Evolutionary conservation across 1,140 invertebrate genomes (phyloP), one percentile per base, ranked within the genome.

Genomic region (Lamellibrachia luymesi): DNA sequence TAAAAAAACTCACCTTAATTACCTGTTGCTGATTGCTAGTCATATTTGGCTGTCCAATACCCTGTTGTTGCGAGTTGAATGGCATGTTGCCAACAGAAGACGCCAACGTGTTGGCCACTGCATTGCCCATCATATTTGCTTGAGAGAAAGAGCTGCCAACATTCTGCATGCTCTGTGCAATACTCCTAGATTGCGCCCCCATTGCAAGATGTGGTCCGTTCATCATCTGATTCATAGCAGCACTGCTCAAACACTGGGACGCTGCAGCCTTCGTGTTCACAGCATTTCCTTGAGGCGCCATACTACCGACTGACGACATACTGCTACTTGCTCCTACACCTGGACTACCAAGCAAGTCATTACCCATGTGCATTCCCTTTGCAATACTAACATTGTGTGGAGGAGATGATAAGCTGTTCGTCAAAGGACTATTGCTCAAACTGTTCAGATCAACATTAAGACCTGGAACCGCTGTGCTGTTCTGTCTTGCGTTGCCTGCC

Each of bases 131-230:
- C 50, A 91, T n/a, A n/a, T 92, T 92, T 51, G 50, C 52, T 56
- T 92, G 92, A 4, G 92, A 51, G 50, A 92, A 38, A 22, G 92
- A 51, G 27, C 92, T 50, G 10, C 27, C 49, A 4, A 92, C 27
- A 92, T 64, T 92, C 90, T 91, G 90, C 93, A 93, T 94, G 51
- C 92, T 94, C 7, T 93, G 91, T 17, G 91, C 92, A 92, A 94
- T 93, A 51, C 89, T 93, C 91, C 94, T 93, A 96, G 93, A 96
- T 95, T 94, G 94, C 95, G 91, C 94, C 92, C 94, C 95, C 91
- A 94, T 94, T 49, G 95, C 93, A 93, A 95, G 94, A 50, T 94
- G 94, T 92, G 95, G 96, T 92, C 96, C 96, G 95, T 96, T 96
- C 94, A 96, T 95, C 94, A 95, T 93, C 64, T 94, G 93, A 64